Evolutionary conservation across 2,113 vertebrate genomes (phyloP).

Genomic region (Cyanoramphus novaezelandiae): DNA sequence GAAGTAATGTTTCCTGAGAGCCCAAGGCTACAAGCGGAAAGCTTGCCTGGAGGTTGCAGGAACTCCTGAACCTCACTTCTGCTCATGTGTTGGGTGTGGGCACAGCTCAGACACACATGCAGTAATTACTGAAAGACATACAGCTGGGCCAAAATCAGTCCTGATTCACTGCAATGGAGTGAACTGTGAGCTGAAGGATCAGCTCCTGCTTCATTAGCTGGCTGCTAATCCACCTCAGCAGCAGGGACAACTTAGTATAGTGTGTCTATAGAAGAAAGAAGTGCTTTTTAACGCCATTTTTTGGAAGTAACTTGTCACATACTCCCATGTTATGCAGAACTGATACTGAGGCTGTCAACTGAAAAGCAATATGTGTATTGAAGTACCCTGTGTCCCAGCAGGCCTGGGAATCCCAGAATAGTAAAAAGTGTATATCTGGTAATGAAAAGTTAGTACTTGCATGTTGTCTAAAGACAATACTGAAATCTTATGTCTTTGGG

Average conservation of each 20-base stretch:
- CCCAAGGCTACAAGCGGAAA: background rate
- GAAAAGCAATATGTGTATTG: background rate
- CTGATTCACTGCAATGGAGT: background rate
- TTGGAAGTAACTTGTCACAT: background rate
- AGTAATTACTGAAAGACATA: background rate
- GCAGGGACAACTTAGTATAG: background rate
- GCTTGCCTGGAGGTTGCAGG: background rate
- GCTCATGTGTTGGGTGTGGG: rapidly evolving
- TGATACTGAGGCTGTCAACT: background rate
- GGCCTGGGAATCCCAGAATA: background rate
- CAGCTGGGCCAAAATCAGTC: background rate
- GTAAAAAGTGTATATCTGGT: background rate
- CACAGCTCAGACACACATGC: background rate
- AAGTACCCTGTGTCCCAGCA: background rate
- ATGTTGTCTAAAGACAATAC: background rate
- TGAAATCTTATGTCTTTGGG: background rate
- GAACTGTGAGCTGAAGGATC: background rate
- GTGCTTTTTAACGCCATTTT: background rate
- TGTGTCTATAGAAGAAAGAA: background rate
- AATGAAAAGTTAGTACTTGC: background rate
- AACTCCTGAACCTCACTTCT: background rate
- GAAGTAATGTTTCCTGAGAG: background rate
- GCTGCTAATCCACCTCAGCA: background rate
- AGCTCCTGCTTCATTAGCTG: background rate
- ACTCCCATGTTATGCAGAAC: background rate